Percentiles rank a stretch among this genome's conserved stretches.
Conservation (phyloP, 2,113 vertebrate species). For the Poicephalus meyeri region DNA sequence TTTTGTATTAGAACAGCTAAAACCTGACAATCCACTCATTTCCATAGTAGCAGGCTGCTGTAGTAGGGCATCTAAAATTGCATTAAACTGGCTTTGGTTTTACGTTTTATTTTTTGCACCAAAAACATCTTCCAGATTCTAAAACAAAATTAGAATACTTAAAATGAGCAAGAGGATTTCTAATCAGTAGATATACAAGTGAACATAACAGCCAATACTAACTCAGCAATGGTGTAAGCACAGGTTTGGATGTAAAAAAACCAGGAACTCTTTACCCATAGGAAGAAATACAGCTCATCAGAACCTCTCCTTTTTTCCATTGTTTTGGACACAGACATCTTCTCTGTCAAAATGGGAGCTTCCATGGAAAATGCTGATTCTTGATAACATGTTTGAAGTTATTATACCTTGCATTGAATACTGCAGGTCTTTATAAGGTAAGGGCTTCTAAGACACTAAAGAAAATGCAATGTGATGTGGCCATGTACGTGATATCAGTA, state of each 20-base stretch:
- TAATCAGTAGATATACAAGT: background rate
- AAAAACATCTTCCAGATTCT: background rate
- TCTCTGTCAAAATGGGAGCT: background rate
- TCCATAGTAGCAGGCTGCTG: background rate
- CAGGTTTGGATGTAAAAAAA: background rate
- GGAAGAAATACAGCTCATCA: background rate
- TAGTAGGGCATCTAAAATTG: background rate
- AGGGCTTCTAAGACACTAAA: background rate
- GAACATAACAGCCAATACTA: background rate
- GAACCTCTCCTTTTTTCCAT: background rate
- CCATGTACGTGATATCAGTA: background rate
- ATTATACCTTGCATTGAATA: background rate
- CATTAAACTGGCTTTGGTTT: background rate
- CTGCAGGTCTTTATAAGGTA: background rate
- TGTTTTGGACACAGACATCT: background rate
- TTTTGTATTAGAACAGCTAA: background rate
- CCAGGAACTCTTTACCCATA: background rate
- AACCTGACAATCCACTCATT: background rate
- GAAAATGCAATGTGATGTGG: background rate
- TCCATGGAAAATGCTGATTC: background rate
- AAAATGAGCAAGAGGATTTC: background rate
- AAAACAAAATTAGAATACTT: background rate
- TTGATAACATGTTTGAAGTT: background rate
- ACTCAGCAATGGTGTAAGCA: background rate
- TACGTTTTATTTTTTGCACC: background rate